Percentiles rank a stretch among this genome's conserved stretches.
phyloP scores from a whole-genome alignment of 2,797 vertebrate species.

The Myioborus melanocephalus region DNA sequence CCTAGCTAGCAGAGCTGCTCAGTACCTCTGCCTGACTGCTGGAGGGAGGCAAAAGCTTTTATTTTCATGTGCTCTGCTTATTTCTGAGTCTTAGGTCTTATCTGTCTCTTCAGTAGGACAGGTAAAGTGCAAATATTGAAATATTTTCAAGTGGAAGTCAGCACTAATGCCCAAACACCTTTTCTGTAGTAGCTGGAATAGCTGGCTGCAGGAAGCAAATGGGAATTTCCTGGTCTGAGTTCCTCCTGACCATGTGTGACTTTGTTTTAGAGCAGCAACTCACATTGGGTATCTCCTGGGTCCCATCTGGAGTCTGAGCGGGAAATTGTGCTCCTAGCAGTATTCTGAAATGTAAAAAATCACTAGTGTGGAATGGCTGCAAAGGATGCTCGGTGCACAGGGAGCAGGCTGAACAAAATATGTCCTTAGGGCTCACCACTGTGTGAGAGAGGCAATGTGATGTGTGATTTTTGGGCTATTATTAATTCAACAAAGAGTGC shows the following conservation, averaged over 20 bases:
- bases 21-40: not conserved
- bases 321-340: constrained; percentile 60
- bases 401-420: constrained; percentile 24
- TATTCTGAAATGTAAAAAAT: constrained; percentile 53
- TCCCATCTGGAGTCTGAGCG: constrained; percentile 54
- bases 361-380: constrained; percentile 52
- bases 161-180: not conserved
- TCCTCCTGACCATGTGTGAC: not conserved
- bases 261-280: constrained; percentile 23
- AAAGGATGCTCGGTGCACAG: constrained; percentile 7
- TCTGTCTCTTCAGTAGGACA: not conserved
- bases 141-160: not conserved
- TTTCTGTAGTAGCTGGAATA: not conserved
- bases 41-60: not conserved
- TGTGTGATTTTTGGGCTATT: constrained; percentile 48
- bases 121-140: not conserved
- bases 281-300: not conserved
- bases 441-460: not conserved
- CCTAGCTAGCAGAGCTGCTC: not conserved
- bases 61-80: not conserved
- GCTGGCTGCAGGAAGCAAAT: not conserved
- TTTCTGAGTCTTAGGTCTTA: not conserved
- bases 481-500: constrained; percentile 33
- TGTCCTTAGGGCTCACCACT: constrained; percentile 43
- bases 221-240: constrained; percentile 16